These are phyloP conservation scores for Tapirus terrestris DNA, from an alignment of 2,113 vertebrate species.

Conservation along the genomic window DNA sequence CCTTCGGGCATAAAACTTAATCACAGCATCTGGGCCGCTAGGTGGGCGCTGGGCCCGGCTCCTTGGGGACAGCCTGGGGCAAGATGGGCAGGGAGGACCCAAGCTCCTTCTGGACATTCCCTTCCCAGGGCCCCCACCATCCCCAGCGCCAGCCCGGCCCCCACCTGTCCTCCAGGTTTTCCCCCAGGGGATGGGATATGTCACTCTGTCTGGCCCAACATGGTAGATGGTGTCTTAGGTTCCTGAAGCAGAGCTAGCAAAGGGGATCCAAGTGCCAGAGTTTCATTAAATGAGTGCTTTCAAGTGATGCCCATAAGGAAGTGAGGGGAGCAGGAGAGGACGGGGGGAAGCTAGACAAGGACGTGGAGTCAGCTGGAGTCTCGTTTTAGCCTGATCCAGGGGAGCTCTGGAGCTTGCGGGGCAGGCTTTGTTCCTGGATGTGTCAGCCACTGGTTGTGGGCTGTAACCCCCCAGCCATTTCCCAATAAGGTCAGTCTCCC, in stretches of 20 bases:
- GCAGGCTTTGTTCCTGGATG: neutral
- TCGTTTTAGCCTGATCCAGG: no score
- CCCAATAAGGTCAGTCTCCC: neutral
- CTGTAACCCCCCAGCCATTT: neutral
- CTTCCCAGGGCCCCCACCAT: neutral
- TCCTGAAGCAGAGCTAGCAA: neutral
- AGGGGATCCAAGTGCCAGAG: neutral
- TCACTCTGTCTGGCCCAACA: neutral
- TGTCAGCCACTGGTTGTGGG: neutral
- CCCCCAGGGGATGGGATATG: neutral
- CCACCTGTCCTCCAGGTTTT: no score
- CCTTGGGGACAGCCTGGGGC: fast-evolving
- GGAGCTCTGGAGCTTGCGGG: neutral
- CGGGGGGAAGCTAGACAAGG: neutral
- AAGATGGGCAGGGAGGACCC: fast-evolving
- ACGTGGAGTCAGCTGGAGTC: neutral
- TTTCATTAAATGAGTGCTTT: neutral
- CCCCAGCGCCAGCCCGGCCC: neutral
- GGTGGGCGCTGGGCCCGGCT: neutral
- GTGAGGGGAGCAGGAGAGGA: neutral
- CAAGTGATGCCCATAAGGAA: neutral
- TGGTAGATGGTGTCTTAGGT: neutral
- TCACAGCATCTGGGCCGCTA: conserved; percentile 36
- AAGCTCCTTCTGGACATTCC: conserved; percentile 46
- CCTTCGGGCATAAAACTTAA: conserved; percentile 66